phyloP scores from a whole-genome alignment of 2,797 vertebrate genomes.

The Leptatherina wallacei region DNA sequence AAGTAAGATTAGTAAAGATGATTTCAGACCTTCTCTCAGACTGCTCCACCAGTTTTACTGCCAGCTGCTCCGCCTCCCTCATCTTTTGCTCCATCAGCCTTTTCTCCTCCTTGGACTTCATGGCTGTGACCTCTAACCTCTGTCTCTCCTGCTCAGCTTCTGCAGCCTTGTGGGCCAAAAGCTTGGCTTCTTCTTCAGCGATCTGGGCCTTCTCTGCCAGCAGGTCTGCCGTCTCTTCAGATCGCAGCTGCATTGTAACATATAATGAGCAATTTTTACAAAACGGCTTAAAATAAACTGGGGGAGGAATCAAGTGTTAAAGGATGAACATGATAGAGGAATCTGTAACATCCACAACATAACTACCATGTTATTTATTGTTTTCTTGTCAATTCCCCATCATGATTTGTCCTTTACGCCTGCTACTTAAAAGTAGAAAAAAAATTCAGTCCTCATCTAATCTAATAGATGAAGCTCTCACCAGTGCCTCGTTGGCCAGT shows the following conservation, averaged over 20 bases:
- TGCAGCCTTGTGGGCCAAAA: constrained; percentile 93
- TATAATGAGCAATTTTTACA: background rate
- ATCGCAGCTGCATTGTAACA: constrained; percentile 81
- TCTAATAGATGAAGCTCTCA: constrained; percentile 64
- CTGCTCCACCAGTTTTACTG: constrained; percentile 93
- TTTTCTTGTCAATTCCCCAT: background rate
- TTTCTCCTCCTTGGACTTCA: constrained; percentile 94
- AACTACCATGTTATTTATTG: background rate
- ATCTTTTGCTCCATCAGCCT: constrained; percentile 96
- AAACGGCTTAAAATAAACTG: background rate
- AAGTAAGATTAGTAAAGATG: constrained; percentile 2
- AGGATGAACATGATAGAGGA: background rate
- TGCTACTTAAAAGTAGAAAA: background rate
- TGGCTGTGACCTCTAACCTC: constrained; percentile 90
- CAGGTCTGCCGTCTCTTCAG: constrained; percentile 92
- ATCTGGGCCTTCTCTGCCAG: constrained; percentile 96
- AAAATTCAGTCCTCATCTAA: background rate
- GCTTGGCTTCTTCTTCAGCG: constrained; percentile 92
- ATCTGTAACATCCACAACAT: background rate
- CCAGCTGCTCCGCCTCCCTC: constrained; percentile 92
- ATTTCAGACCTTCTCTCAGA: constrained; percentile 88
- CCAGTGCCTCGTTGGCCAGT: constrained; percentile 92
- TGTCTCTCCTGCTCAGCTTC: constrained; percentile 93
- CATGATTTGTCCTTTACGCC: background rate
- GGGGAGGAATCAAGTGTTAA: background rate